Base-by-base conservation (phyloP, 2,888 invertebrate genomes). In the Ichneumoninae sp. region DNA sequence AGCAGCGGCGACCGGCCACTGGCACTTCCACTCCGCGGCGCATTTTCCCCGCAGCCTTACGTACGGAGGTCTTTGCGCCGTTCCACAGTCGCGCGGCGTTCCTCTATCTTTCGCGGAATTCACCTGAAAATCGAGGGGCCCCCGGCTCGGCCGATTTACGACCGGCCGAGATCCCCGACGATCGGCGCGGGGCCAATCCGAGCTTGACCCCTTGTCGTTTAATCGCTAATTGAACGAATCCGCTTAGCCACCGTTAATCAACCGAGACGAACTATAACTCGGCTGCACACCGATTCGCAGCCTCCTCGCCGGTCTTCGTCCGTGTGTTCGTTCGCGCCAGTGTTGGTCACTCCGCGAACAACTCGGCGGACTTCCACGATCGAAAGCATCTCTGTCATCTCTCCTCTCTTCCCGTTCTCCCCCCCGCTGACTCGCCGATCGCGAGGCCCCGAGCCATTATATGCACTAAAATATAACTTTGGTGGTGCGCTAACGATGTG, bases 201-300 rank as follows among this genome's bases (percentile, higher is more conserved):
- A 81, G 70, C 50, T 44, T 86, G 86, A 86, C 87, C 87, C 82
- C 86, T 77, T 86, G 87, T 89, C 87, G 85, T 88, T 89, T 86
- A 87, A 88, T 88, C 87, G 87, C 89, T 90, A 90, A 90, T 90
- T 90, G 90, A 86, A 86, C 84, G 80, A 83, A 84, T 81, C 84
- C 69, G 82, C 85, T 78, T 82, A 83, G 82, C 84, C 81, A 83
- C 75, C 84, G 86, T 87, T 87, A 82, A 87, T 86, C 86, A 87
- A 85, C 68, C 72, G 47, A 79, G 76, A 83, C 75, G 84, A 85
- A 76, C 66, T 60, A 69, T 70, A 78, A 70, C 70, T 70, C 30
- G 22, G 72, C 22, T 26, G 36, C 33, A 69, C 71, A 68, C 62
- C 30, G 19, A 62, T 33, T 33, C 19, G 22, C 44, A 7, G 22